A percentile compares a stretch with the other conserved stretches of the same genome.
Evolutionary conservation across 2,113 vertebrate genomes (phyloP).

Genomic region (Xiphorhynchus elegans): DNA sequence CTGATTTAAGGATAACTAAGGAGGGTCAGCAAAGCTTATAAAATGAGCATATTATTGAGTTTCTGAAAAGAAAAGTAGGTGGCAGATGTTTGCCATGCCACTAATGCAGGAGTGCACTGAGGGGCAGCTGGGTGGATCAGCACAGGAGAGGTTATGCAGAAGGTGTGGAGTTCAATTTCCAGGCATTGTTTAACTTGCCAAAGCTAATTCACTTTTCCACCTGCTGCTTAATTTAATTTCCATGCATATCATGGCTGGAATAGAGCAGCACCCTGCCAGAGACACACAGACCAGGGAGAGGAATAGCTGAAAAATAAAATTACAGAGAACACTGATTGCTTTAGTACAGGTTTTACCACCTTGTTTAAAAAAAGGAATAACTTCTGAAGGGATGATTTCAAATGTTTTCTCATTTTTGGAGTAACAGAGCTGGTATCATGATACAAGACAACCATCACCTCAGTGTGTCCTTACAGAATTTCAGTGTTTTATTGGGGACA

Average conservation of each 20-base stretch:
- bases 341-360: not conserved
- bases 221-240: slow-evolving; percentile 10
- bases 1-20: not conserved
- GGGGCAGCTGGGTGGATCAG: not conserved
- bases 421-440: not conserved
- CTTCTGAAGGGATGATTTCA: not conserved
- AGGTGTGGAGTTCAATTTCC: not conserved
- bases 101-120: not conserved
- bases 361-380: not conserved
- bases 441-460: not conserved
- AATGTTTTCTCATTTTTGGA: not conserved
- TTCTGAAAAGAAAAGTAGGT: not conserved
- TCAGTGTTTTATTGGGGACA: not conserved
- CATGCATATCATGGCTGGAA: not conserved
- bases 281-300: not conserved
- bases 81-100: not conserved
- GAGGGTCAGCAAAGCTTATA: not conserved
- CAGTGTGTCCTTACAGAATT: not conserved
- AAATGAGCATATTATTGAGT: not conserved
- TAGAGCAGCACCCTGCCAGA: not conserved
- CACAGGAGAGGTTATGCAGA: not conserved
- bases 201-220: not conserved
- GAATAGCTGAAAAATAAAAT: not conserved
- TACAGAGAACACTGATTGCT: not conserved
- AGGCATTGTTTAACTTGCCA: not conserved